A percentile compares a stretch with the other conserved stretches of the same genome.
Evolutionary conservation across 2,113 vertebrate genomes (phyloP).

Genomic region (Crotalus viridis): DNA sequence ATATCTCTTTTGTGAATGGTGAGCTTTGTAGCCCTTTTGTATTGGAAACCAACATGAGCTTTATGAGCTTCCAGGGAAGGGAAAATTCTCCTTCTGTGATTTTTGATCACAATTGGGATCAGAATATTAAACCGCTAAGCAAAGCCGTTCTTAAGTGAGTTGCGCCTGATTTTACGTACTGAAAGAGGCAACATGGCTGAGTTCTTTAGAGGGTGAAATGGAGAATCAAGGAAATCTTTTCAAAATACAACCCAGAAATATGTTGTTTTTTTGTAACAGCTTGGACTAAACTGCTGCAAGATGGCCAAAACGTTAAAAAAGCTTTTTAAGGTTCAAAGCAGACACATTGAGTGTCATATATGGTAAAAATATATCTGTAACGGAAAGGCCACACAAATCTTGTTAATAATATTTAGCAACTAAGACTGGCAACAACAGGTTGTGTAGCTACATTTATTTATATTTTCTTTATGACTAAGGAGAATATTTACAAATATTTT

Average conservation of each 20-base stretch:
- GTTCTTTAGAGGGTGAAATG: not conserved
- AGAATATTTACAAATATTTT: not conserved
- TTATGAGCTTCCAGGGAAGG: slow-evolving; percentile 13
- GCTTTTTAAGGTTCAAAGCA: not conserved
- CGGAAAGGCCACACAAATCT: not conserved
- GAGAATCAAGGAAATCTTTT: not conserved
- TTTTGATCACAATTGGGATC: not conserved
- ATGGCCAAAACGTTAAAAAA: not conserved
- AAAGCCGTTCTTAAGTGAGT: not conserved
- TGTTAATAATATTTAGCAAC: not conserved
- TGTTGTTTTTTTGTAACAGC: not conserved
- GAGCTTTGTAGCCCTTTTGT: slow-evolving; percentile 24
- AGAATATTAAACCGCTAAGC: not conserved
- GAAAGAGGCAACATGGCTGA: not conserved
- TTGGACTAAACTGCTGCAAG: not conserved
- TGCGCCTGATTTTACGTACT: not conserved
- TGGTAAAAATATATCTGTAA: not conserved
- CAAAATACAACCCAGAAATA: not conserved
- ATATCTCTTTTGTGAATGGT: too few relatives aligned
- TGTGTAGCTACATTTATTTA: not conserved
- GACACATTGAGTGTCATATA: not conserved
- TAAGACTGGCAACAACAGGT: not conserved
- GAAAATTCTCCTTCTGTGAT: not conserved
- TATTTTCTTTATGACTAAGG: not conserved
- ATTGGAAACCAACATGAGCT: slow-evolving; percentile 6